Conservation (phyloP, 2,797 vertebrate genomes). For the Borostomias antarcticus region DNA sequence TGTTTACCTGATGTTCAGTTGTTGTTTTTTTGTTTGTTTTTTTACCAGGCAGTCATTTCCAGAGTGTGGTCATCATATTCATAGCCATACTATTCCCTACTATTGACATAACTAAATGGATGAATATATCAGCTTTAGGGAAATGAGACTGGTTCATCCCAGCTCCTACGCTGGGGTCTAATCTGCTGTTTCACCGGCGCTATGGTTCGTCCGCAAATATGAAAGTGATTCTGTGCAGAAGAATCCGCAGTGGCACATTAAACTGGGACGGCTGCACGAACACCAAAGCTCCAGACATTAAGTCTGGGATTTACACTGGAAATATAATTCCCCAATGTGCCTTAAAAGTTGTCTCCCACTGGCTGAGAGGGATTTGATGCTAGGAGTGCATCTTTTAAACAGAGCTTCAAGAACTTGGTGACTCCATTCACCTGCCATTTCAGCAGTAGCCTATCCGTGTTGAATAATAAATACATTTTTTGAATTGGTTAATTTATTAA, state of each 20-base stretch:
- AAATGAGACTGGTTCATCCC: conserved; percentile 74
- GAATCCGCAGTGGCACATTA: conserved; percentile 65
- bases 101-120: conserved; percentile 61
- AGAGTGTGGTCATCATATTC: conserved; percentile 58
- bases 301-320: conserved; percentile 58
- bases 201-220: conserved; percentile 61
- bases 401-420: conserved; percentile 39
- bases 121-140: conserved; percentile 72
- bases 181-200: conserved; percentile 72
- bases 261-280: conserved; percentile 54
- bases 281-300: conserved; percentile 58
- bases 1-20: too few species aligned
- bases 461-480: neutral
- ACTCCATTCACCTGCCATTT: conserved; percentile 8
- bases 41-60: conserved; percentile 46
- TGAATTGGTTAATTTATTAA: too few species aligned
- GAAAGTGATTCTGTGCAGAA: conserved; percentile 62
- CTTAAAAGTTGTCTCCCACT: conserved; percentile 38
- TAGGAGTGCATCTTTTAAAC: conserved; percentile 43
- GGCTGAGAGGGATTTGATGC: conserved; percentile 26
- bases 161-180: conserved; percentile 69
- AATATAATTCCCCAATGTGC: conserved; percentile 52
- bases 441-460: neutral
- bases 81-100: conserved; percentile 40
- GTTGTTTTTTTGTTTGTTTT: too few species aligned